Percentiles rank a stretch among this genome's conserved stretches.
Evolutionary conservation across 2,888 invertebrate species (phyloP).

Genomic region (Malacosoma neustria): DNA sequence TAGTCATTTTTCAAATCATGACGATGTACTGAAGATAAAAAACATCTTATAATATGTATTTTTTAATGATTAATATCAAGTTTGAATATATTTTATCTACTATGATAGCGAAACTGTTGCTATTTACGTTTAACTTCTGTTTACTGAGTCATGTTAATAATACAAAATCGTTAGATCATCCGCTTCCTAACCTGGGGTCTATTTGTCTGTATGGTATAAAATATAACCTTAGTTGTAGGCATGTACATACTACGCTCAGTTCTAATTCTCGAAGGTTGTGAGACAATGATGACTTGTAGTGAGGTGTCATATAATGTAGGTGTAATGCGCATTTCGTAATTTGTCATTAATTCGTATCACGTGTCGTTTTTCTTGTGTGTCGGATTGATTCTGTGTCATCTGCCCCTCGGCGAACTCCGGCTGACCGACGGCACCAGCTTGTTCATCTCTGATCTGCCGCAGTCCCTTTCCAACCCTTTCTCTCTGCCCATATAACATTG

Average conservation of each 20-base stretch:
- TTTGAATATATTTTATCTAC: slow-evolving; percentile 17
- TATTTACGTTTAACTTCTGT: slow-evolving; percentile 22
- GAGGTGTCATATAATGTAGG: slow-evolving; percentile 23
- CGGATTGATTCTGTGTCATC: slow-evolving; percentile 39
- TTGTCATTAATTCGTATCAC: slow-evolving; percentile 59
- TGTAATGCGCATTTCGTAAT: slow-evolving; percentile 68
- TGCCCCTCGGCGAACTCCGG: slow-evolving; percentile 7
- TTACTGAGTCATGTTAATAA: slow-evolving; percentile 52
- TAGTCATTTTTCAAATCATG: neutral
- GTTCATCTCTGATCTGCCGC: slow-evolving; percentile 7
- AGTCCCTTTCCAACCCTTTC: slow-evolving; percentile 24
- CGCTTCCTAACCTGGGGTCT: slow-evolving; percentile 72
- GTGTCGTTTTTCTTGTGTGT: slow-evolving; percentile 52
- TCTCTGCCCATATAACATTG: slow-evolving; percentile 44
- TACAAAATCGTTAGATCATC: slow-evolving; percentile 50
- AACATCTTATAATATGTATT: slow-evolving; percentile 37
- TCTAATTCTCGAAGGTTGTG: slow-evolving; percentile 25
- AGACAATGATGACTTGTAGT: neutral
- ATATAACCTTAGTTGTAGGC: slow-evolving; percentile 56
- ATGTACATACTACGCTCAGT: slow-evolving; percentile 66
- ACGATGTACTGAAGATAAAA: neutral
- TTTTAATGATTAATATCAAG: slow-evolving; percentile 59
- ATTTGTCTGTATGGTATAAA: slow-evolving; percentile 34
- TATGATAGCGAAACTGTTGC: slow-evolving; percentile 2
- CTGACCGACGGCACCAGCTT: slow-evolving; percentile 14